Conservation (phyloP, 1,140 invertebrate species). For the Heterodera schachtii region DNA sequence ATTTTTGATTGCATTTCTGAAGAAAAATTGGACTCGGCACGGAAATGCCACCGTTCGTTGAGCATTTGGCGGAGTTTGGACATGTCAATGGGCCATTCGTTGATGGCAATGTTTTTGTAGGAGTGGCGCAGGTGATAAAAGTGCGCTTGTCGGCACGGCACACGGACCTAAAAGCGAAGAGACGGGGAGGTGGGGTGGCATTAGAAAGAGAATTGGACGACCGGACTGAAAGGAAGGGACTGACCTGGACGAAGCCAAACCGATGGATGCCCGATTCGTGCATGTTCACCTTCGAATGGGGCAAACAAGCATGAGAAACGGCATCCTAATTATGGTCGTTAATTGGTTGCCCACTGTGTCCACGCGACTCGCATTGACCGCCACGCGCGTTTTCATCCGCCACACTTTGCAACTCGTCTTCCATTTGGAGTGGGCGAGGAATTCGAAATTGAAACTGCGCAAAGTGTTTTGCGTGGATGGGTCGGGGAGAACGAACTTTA, state of each 20-base stretch:
- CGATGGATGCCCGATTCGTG: slow-evolving; percentile 65
- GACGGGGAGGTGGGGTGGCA: too few species aligned
- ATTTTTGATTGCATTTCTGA: slow-evolving; percentile 26
- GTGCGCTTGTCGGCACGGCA: slow-evolving; percentile 61
- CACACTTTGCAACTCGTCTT: slow-evolving; percentile 63
- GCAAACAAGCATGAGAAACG: too few species aligned
- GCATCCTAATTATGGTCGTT: slow-evolving; percentile 44
- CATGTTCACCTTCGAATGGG: slow-evolving; percentile 65
- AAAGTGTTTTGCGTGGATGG: slow-evolving; percentile 39
- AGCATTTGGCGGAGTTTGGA: slow-evolving; percentile 44
- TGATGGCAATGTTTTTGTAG: slow-evolving; percentile 54
- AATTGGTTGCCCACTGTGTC: slow-evolving; percentile 1
- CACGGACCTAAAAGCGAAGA: slow-evolving; percentile 36
- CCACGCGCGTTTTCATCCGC: slow-evolving; percentile 65
- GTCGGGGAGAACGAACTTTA: slow-evolving; percentile 54
- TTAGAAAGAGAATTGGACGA: too few species aligned
- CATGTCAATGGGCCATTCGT: slow-evolving; percentile 59
- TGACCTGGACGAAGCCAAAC: slow-evolving; percentile 60
- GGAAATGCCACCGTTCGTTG: slow-evolving; percentile 54
- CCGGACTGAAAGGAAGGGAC: too few species aligned
- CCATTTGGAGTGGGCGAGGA: slow-evolving; percentile 58
- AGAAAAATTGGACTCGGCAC: slow-evolving; percentile 49
- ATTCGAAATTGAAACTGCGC: slow-evolving; percentile 60
- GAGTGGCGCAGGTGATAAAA: slow-evolving; percentile 65
- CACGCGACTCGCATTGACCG: slow-evolving; percentile 63